These are phyloP conservation scores for Rhea americana DNA, from an alignment of 2,113 vertebrate genomes.

Conservation along the genomic window DNA sequence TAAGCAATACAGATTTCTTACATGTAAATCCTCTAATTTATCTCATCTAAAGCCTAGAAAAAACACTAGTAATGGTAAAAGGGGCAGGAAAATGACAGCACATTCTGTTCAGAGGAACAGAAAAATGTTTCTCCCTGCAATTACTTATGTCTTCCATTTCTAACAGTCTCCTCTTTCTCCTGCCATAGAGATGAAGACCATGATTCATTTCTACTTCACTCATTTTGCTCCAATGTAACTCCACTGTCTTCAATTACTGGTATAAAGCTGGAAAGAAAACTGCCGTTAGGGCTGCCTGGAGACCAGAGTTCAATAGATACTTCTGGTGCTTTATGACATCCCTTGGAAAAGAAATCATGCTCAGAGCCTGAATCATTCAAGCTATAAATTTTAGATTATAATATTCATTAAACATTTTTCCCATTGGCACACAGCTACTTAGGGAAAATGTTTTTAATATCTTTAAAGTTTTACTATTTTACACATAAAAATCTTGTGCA, in stretches of 20 bases:
- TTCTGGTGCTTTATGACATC: slow-evolving; percentile 2
- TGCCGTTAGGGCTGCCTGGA: not conserved
- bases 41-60: not conserved
- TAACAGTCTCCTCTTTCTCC: not conserved
- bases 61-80: not conserved
- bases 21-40: not conserved
- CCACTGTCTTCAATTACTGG: slow-evolving; percentile 9
- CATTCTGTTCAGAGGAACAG: not conserved
- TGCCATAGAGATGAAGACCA: not conserved
- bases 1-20: not conserved
- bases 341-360: slow-evolving; percentile 1
- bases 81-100: not conserved
- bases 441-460: slow-evolving; percentile 39
- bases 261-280: not conserved
- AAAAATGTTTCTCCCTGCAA: not conserved
- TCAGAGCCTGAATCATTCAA: not conserved
- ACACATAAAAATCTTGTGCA: slow-evolving; percentile 33
- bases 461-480: slow-evolving; percentile 47
- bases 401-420: slow-evolving; percentile 45
- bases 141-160: not conserved
- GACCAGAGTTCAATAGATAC: slow-evolving; percentile 29
- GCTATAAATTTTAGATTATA: slow-evolving; percentile 41
- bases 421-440: slow-evolving; percentile 5
- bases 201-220: slow-evolving; percentile 29
- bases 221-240: not conserved